phyloP scores from a whole-genome alignment of 2,797 vertebrate genomes.

The Eospalax fontanierii region DNA sequence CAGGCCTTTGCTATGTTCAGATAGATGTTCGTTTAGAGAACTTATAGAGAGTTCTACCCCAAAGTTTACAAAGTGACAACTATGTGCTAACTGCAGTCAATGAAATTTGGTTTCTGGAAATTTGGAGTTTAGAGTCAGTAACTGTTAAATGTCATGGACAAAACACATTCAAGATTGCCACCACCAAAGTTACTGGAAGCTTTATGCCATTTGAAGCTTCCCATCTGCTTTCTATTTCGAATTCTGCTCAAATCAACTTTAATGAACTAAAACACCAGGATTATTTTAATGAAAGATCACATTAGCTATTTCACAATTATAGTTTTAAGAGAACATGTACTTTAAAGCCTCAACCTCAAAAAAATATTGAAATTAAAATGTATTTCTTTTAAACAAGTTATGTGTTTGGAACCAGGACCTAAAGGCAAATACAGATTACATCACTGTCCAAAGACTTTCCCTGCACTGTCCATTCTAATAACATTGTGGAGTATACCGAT shows the following conservation, averaged over 20 bases:
- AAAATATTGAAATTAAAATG: not conserved
- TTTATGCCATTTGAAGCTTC: not conserved
- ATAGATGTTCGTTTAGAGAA: slow-evolving; percentile 1
- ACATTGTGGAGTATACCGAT: not conserved
- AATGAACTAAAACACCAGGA: slow-evolving; percentile 20
- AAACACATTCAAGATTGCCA: not conserved
- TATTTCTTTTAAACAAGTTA: not conserved
- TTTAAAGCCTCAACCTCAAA: slow-evolving; percentile 36
- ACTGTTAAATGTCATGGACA: not conserved
- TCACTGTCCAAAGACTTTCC: not conserved
- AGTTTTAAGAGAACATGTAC: slow-evolving; percentile 17
- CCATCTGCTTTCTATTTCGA: not conserved
- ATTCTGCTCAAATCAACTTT: slow-evolving; percentile 13
- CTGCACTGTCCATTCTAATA: not conserved
- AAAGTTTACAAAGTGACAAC: slow-evolving; percentile 3
- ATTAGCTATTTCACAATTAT: slow-evolving; percentile 9
- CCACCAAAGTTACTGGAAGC: not conserved
- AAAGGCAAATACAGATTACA: not conserved
- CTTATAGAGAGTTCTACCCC: not conserved
- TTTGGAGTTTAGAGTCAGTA: not conserved
- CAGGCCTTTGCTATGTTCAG: not conserved
- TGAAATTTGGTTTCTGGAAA: not conserved
- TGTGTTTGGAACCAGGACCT: not conserved
- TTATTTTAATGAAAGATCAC: slow-evolving; percentile 31
- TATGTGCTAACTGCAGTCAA: not conserved